These are phyloP conservation scores for Baryphthengus martii DNA, from an alignment of 2,113 vertebrate species.

Conservation along the genomic window DNA sequence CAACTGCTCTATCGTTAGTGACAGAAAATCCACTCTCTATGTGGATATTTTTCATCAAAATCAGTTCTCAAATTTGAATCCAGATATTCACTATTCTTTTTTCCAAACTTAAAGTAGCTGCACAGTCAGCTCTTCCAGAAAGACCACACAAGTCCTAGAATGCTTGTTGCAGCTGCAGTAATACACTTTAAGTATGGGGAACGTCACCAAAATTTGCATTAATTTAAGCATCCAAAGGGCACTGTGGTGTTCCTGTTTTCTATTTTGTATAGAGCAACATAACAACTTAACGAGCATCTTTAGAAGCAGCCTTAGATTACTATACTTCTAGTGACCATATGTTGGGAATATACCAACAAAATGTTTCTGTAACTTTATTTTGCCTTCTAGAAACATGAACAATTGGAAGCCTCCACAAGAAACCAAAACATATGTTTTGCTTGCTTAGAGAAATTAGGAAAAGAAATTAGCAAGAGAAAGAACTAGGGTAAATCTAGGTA, in stretches of 20 bases:
- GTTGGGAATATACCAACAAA: not conserved
- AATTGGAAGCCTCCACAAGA: not conserved
- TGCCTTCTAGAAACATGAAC: not conserved
- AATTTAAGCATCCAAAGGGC: not conserved
- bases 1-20: constrained; percentile 1
- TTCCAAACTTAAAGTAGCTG: not conserved
- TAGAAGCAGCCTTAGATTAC: not conserved
- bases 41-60: not conserved
- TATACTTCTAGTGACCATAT: not conserved
- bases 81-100: not conserved
- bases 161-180: not conserved
- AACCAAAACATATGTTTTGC: not conserved
- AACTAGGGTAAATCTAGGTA: not conserved
- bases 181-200: not conserved
- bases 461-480: not conserved
- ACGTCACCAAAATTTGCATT: not conserved
- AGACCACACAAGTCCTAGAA: not conserved
- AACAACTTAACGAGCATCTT: not conserved
- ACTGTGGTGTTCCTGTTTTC: not conserved
- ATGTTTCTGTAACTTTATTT: not conserved
- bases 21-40: not conserved
- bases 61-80: not conserved
- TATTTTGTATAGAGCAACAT: not conserved
- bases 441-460: not conserved
- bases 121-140: not conserved